phyloP scores from a whole-genome alignment of 2,797 vertebrate species.

The Crocodylus rhombifer region DNA sequence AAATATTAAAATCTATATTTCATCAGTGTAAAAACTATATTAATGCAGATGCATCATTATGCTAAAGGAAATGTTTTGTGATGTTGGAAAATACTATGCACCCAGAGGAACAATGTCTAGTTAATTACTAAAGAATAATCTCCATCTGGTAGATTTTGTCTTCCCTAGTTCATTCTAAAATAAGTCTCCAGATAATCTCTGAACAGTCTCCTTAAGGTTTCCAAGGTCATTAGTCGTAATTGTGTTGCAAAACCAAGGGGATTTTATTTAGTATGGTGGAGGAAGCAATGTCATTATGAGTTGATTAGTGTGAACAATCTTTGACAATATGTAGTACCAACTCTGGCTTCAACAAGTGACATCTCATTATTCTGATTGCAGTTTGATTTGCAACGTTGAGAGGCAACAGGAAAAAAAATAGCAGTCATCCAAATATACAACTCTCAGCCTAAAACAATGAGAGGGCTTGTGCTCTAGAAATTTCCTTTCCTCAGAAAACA shows the following conservation, averaged over 20 bases:
- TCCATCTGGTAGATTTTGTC: constrained; percentile 76
- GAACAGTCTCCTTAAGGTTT: constrained; percentile 73
- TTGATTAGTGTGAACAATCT: constrained; percentile 82
- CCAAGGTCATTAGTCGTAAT: constrained; percentile 81
- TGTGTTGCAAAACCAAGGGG: constrained; percentile 76
- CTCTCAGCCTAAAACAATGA: constrained; percentile 41
- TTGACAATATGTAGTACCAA: constrained; percentile 72
- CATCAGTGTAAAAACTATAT: constrained; percentile 59
- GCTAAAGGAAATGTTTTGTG: constrained; percentile 68
- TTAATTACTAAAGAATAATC: constrained; percentile 82
- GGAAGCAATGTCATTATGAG: constrained; percentile 77
- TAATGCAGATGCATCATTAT: constrained; percentile 73
- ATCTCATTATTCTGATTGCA: constrained; percentile 83
- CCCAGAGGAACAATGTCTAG: constrained; percentile 78
- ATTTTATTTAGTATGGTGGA: constrained; percentile 74
- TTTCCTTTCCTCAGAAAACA: constrained; percentile 53
- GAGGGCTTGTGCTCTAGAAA: constrained; percentile 46
- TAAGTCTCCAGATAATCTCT: constrained; percentile 78
- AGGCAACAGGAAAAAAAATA: constrained; percentile 46
- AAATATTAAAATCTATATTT: constrained; percentile 75
- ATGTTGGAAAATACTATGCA: constrained; percentile 68
- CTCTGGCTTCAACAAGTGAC: constrained; percentile 73
- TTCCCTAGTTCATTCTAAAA: constrained; percentile 69
- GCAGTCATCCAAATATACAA: constrained; percentile 61
- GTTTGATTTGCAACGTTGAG: constrained; percentile 78